These are phyloP conservation scores for Anagrus nilaparvatae DNA, from an alignment of 1,140 invertebrate genomes.

Conservation along the genomic window DNA sequence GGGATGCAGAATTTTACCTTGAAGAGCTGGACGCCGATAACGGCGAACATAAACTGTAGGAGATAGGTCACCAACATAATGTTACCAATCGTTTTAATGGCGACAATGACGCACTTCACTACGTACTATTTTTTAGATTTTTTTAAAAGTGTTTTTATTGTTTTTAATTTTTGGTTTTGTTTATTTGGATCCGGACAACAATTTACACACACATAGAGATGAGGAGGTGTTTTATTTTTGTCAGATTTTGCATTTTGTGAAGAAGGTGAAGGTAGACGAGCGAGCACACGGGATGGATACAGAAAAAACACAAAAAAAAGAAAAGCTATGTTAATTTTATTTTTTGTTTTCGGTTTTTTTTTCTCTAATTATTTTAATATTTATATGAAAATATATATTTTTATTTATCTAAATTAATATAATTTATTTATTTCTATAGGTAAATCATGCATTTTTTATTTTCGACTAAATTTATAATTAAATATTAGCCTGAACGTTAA, in stretches of 20 bases:
- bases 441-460: too few species aligned
- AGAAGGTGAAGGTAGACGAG: slow-evolving; percentile 15
- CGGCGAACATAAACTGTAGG: slow-evolving; percentile 99
- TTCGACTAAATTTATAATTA: too few species aligned
- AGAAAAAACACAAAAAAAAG: slow-evolving; percentile 14
- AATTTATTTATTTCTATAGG: too few species aligned
- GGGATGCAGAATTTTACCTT: slow-evolving; percentile 70
- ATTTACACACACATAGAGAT: slow-evolving; percentile 5
- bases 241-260: slow-evolving; percentile 14
- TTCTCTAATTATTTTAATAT: too few species aligned
- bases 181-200: background rate
- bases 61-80: slow-evolving; percentile 99
- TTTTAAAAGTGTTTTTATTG: slow-evolving; percentile 9
- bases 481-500: too few species aligned
- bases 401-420: too few species aligned
- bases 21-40: slow-evolving; percentile 99
- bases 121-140: slow-evolving; percentile 62
- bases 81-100: slow-evolving; percentile 98
- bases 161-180: slow-evolving; percentile 12
- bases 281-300: slow-evolving; percentile 16
- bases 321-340: too few species aligned
- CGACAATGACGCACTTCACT: slow-evolving; percentile 98
- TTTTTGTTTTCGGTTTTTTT: too few species aligned
- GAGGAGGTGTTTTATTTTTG: slow-evolving; percentile 1
- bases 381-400: too few species aligned